Base-by-base conservation (phyloP, 2,797 vertebrate genomes). In the Acomys russatus region DNA sequence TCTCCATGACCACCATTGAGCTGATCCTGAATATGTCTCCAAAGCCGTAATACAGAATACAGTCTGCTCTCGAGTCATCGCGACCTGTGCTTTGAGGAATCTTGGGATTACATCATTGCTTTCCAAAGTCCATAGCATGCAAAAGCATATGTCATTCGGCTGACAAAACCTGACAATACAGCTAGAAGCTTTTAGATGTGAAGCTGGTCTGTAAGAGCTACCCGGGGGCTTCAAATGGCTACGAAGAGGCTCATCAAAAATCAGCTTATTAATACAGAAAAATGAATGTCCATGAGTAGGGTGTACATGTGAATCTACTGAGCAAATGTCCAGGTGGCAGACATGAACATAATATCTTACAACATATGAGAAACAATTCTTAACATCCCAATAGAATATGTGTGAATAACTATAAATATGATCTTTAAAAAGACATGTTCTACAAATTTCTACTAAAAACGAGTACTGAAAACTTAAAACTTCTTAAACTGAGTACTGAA, bases 1-100 rank as follows among this genome's bases (percentile, higher is more conserved):
- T 99, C 98, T 99, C 99, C 99, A 99, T 99, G 92, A 99, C 99
- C 76, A 99, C 99, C 99, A 99, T 99, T 59, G 99, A 98, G 97
- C 99, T 99, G 97, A 99, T 98, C 98, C 99, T 98, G 98, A 99
- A 99, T 98, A 99, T 99, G 92, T 99, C 99, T 33, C 99, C 98
- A 95, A 99, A 99, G 38, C 99, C 99, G 0, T 99, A 99, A 98
- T 99, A 99, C 85, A 99, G 98, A 88, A 99, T 99, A 94, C 99
- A 99, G 96, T 99, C 99, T 11, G 99, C 99, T 71, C 98, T 99
- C 66, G 76, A 80, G 97, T 99, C 99, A 85, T 99, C 99, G 96
- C 99, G 98, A 87, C 99, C 99, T 99, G 97, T 56, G 97, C 91
- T 30, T 93, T 93, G 71, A 89, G 74, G 97, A 64, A 93, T 25